A percentile compares a stretch with the other conserved stretches of the same genome.
These are phyloP conservation scores for Hylaeus anthracinus DNA, from an alignment of 1,140 invertebrate species.

Conservation along the genomic window DNA sequence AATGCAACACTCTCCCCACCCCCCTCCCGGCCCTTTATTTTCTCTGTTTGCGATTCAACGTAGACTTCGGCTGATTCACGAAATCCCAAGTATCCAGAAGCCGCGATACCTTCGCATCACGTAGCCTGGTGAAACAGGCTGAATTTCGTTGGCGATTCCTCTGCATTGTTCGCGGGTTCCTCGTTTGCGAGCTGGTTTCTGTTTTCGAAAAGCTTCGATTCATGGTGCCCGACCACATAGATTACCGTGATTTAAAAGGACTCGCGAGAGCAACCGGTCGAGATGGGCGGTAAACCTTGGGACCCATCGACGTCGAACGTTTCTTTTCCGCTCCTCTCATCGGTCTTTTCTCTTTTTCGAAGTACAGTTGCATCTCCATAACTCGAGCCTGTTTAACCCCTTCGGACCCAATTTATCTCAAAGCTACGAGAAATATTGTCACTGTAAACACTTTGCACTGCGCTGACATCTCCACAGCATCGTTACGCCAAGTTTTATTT, in stretches of 20 bases:
- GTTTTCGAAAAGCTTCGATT: slow-evolving; percentile 64
- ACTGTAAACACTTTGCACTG: too few species aligned
- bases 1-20: neutral
- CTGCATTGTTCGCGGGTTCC: neutral
- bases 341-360: slow-evolving; percentile 32
- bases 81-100: slow-evolving; percentile 40
- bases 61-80: slow-evolving; percentile 23
- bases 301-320: slow-evolving; percentile 63
- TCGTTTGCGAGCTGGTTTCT: neutral
- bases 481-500: too few species aligned
- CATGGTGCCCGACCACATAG: slow-evolving; percentile 48
- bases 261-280: slow-evolving; percentile 69
- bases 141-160: neutral
- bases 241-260: slow-evolving; percentile 72
- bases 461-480: too few species aligned
- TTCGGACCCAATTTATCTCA: too few species aligned
- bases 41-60: slow-evolving; percentile 36
- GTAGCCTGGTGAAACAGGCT: slow-evolving; percentile 19
- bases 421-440: too few species aligned
- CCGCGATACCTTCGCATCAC: slow-evolving; percentile 16
- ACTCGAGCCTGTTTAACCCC: too few species aligned
- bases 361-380: slow-evolving; percentile 30
- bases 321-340: slow-evolving; percentile 59
- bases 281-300: slow-evolving; percentile 67
- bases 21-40: neutral